Evolutionary conservation across 2,797 vertebrate genomes (phyloP).

Genomic region (Oreortyx pictus): DNA sequence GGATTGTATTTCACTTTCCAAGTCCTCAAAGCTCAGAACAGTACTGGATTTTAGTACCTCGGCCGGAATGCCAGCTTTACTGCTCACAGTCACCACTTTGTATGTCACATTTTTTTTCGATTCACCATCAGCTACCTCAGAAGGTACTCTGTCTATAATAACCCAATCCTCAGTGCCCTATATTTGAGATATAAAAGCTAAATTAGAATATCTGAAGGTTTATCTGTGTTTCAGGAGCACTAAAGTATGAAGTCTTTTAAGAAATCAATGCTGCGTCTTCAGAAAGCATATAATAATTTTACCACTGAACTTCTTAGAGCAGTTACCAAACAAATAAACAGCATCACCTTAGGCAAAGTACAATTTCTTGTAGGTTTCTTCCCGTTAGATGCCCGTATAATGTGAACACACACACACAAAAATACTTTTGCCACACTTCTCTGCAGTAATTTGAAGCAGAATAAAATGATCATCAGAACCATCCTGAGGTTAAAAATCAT

Average conservation of each 20-base stretch:
- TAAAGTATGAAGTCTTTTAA: conserved; percentile 64
- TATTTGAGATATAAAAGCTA: conserved; percentile 89
- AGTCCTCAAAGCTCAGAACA: conserved; percentile 81
- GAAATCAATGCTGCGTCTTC: conserved; percentile 29
- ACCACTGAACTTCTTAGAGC: background rate
- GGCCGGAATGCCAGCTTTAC: conserved; percentile 76
- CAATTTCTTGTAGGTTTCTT: background rate
- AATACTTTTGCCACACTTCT: background rate
- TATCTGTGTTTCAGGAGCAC: conserved; percentile 59
- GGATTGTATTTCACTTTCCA: conserved; percentile 83
- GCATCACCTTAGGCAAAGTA: background rate
- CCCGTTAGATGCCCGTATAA: background rate
- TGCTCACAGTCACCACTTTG: conserved; percentile 85
- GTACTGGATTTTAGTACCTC: conserved; percentile 77
- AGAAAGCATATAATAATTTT: conserved; percentile 5
- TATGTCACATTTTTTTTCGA: conserved; percentile 85
- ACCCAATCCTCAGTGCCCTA: conserved; percentile 91
- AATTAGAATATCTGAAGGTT: conserved; percentile 80
- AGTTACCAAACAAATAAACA: conserved; percentile 7
- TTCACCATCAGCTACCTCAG: conserved; percentile 87
- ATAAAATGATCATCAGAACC: background rate
- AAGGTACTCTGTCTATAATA: conserved; percentile 88
- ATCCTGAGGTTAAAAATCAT: background rate
- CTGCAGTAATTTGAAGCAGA: background rate
- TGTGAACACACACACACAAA: background rate